Conservation (phyloP, 2,888 invertebrate genomes). For the Luperina testacea region DNA sequence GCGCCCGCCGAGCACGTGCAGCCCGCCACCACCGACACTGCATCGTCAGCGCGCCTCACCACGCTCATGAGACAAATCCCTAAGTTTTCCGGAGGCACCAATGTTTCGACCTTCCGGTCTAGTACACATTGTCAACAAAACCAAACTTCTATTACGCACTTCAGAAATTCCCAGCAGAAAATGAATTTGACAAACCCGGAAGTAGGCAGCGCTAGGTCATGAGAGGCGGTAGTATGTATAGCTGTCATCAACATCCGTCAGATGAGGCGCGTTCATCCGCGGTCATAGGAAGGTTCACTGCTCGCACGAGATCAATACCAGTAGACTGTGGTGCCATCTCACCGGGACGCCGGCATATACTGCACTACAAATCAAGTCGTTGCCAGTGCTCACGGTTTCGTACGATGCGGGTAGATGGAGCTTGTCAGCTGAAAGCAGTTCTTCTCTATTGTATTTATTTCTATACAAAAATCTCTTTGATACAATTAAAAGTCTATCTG, state of each 20-base stretch:
- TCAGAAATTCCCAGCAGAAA: conserved; percentile 18
- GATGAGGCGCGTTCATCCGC: conserved; percentile 46
- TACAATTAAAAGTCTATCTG: not conserved
- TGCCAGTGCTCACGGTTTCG: conserved; percentile 14
- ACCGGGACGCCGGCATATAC: not conserved
- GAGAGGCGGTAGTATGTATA: conserved; percentile 53
- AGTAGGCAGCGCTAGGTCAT: conserved; percentile 47
- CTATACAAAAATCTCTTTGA: not conserved
- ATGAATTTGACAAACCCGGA: conserved; percentile 38
- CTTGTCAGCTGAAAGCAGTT: conserved; percentile 6
- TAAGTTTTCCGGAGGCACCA: not conserved
- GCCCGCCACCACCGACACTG: conserved; percentile 26
- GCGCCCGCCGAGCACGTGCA: conserved; percentile 56
- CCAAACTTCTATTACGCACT: conserved; percentile 33
- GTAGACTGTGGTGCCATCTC: conserved; percentile 58
- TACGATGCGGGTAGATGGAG: conserved; percentile 49
- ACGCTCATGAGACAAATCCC: conserved; percentile 33
- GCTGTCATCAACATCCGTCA: conserved; percentile 56
- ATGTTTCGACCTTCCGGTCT: conserved; percentile 22
- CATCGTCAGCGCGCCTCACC: conserved; percentile 24
- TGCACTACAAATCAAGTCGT: not conserved
- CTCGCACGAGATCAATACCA: conserved; percentile 54
- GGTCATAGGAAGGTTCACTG: conserved; percentile 41
- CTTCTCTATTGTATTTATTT: not conserved
- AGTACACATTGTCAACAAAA: conserved; percentile 46